Percentiles rank a stretch among this genome's conserved stretches.
These are phyloP conservation scores for Falco berigora DNA, from an alignment of 2,797 vertebrate genomes.

Conservation along the genomic window DNA sequence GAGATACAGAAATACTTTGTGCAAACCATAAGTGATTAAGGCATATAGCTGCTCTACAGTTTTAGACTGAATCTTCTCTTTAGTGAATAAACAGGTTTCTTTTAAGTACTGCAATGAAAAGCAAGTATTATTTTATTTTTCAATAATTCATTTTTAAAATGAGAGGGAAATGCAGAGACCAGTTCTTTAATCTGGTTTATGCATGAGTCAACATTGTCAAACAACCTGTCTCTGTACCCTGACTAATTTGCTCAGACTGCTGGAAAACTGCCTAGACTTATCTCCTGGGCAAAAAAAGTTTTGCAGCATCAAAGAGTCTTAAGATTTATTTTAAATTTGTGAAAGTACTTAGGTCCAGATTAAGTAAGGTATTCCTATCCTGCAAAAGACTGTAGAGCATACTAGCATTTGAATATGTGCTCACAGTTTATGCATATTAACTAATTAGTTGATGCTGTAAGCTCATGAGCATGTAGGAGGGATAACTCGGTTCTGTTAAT, in stretches of 20 bases:
- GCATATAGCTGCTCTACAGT: not conserved
- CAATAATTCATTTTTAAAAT: slow-evolving; percentile 16
- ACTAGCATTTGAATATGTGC: not conserved
- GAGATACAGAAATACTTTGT: not conserved
- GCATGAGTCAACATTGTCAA: slow-evolving; percentile 49
- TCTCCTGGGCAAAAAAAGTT: slow-evolving; percentile 44
- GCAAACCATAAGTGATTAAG: not conserved
- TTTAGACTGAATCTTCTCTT: not conserved
- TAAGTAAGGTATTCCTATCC: not conserved
- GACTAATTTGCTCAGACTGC: slow-evolving; percentile 54
- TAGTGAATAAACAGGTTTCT: not conserved
- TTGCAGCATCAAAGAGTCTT: slow-evolving; percentile 31
- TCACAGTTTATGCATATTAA: not conserved
- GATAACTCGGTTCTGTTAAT: not conserved
- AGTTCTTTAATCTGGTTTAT: slow-evolving; percentile 38
- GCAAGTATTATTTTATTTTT: slow-evolving; percentile 37
- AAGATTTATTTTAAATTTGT: slow-evolving; percentile 18
- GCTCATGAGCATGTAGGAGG: not conserved
- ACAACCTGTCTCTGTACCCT: slow-evolving; percentile 47
- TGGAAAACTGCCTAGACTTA: slow-evolving; percentile 44
- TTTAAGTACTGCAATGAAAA: not conserved
- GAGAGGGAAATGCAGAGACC: not conserved
- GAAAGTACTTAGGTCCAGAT: slow-evolving; percentile 9
- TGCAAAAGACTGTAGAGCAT: not conserved
- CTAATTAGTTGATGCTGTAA: not conserved